Base-by-base conservation (phyloP, 2,113 vertebrate genomes). In the Oncorhynchus keta region DNA sequence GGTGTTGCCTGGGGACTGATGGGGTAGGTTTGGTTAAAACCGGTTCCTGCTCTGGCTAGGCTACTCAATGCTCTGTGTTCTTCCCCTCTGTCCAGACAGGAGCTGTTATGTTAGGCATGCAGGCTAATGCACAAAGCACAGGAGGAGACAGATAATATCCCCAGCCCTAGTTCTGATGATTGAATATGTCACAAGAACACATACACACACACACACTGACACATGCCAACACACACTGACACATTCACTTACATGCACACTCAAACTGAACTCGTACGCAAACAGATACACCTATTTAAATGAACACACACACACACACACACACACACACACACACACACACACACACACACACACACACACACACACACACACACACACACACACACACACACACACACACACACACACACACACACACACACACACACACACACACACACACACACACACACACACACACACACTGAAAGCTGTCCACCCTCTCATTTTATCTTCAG, bases 281-380 rank as follows among this genome's bases (percentile, higher is more conserved):
- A 7, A 62, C 7, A 62, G 20, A 62, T 22, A 62, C 18, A 22
- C n/a, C 18, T 9, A 62, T n/a, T 62, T 22, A n/a, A 8, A 62
- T 22, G 59, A 7, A 62, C 59, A 6, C 20, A 62, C n/a, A 62
- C n/a, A 62, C 59, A 62, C 59, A 62, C 59, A 62, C n/a, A 62
- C n/a, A 62, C 59, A 62, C 59, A 2, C 59, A 61, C 59, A 61
- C 59, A 22, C 59, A 24, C 59, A 59, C 57, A 62, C 59, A 61
- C 59, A 61, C 57, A 62, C 59, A 62, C 59, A 62, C 59, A 62
- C 59, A 62, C 59, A 62, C n/a, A 62, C n/a, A 62, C 59, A 62
- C 59, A 2, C 59, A 61, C 59, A 61, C 59, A 22, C 59, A 24
- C 59, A 61, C 57, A 62, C 59, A 62, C 59, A 62, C 59, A 62